Base-by-base conservation (phyloP, 2,797 vertebrate genomes). In the Sardinella longiceps region DNA sequence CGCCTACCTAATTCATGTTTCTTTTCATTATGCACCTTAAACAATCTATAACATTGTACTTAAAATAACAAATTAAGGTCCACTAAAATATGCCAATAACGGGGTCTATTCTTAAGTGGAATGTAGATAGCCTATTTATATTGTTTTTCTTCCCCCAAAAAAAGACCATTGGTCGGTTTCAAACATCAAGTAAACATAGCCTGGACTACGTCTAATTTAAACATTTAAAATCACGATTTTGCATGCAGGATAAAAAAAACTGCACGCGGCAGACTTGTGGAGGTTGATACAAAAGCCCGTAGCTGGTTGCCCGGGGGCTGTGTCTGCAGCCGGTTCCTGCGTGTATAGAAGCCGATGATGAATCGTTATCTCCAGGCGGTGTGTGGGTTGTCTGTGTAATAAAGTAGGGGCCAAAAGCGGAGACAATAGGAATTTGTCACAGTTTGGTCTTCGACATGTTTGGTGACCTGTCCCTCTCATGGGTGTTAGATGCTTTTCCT, bases 361-460 rank as follows among this genome's bases (percentile, higher is more conserved):
- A 95, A 96, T 95, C 91, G 93, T 91, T 94, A 90, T 94, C 95
- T 94, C 86, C 93, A 90, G 94, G 95, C 95, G 86, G 91, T 90
- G 92, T 90, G 92, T 82, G 87, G 91, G 93, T 93, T 91, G 92
- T 93, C 91, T 92, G 93, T 91, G 93, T 96, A 95, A 96, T 95
- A 96, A 95, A 96, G 94, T 94, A 95, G 90, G 92, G 90, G 93
- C 93, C 33, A 39, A 94, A 95, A 92, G 89, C 92, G 92, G 92
- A 95, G 94, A 96, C 95, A 95, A 95, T 94, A 92, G 92, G 92
- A 95, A 95, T 96, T 94, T 95, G 94, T 96, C 95, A 95, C 94
- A 92, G 94, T 92, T 92, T 92, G 91, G 90, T 90, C 90, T 87
- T 83, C 89, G 87, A 91, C 93, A 91, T 93, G 91, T 92, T 91